phyloP scores from a whole-genome alignment of 1,140 invertebrate genomes.

The Hormaphis cornu region DNA sequence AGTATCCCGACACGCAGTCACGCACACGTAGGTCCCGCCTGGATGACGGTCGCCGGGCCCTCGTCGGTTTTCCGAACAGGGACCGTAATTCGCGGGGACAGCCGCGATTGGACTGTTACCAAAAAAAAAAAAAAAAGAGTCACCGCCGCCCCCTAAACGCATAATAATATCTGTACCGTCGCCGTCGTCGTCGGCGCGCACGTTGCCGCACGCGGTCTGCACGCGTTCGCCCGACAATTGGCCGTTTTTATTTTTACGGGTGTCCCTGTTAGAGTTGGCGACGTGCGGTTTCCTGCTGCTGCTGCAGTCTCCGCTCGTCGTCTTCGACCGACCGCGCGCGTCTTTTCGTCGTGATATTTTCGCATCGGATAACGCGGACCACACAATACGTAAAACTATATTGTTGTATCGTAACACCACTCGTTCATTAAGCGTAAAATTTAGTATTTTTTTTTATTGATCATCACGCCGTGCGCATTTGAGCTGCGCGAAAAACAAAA shows the following conservation, averaged over 20 bases:
- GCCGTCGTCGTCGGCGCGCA: background rate
- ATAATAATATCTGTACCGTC: background rate
- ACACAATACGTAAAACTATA: too few relatives aligned
- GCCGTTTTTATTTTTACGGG: background rate
- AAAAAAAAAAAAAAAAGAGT: background rate
- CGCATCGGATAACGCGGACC: too few relatives aligned
- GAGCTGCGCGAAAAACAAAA: too few relatives aligned
- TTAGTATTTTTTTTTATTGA: too few relatives aligned
- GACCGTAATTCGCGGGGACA: constrained; percentile 9
- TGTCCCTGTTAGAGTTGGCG: background rate
- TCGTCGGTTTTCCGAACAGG: constrained; percentile 1
- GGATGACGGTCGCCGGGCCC: background rate
- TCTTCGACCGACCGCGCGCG: background rate
- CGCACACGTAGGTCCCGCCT: too few relatives aligned
- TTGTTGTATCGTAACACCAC: too few relatives aligned
- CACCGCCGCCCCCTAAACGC: background rate
- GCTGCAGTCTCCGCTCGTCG: background rate
- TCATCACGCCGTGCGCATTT: background rate
- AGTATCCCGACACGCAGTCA: too few relatives aligned
- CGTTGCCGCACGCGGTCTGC: background rate
- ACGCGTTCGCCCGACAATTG: background rate
- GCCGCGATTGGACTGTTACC: constrained; percentile 23
- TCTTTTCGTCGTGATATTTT: background rate
- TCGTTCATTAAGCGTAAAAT: too few relatives aligned
- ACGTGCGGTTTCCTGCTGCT: background rate